Conservation (phyloP, 2,797 vertebrate species). For the Myotis myotis region DNA sequence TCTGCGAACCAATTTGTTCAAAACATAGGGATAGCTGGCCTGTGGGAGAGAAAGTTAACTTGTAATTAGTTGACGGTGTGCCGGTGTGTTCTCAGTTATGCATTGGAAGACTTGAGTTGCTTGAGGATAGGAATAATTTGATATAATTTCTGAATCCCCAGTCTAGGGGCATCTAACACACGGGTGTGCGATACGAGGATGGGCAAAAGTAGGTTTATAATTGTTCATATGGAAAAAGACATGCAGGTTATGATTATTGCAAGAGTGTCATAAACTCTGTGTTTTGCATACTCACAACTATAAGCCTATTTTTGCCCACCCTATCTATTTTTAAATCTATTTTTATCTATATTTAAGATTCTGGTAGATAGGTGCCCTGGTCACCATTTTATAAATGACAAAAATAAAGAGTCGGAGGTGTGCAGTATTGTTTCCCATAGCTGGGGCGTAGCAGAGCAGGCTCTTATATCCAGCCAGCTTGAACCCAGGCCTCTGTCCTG, state of each 20-base stretch:
- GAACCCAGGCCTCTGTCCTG: neutral
- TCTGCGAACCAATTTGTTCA: neutral
- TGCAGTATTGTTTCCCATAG: neutral
- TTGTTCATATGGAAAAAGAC: neutral
- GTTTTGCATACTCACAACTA: neutral
- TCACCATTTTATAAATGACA: neutral
- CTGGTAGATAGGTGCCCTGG: neutral
- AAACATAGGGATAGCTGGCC: neutral
- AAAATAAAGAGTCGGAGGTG: neutral
- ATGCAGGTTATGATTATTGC: neutral
- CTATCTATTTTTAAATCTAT: neutral
- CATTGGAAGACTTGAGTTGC: neutral
- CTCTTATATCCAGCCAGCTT: neutral
- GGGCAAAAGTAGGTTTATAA: neutral
- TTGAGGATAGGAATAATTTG: neutral
- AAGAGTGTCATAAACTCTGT: neutral
- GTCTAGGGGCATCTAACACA: neutral
- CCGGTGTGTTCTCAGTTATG: neutral
- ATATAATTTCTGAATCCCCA: neutral
- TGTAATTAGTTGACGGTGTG: neutral
- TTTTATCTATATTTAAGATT: neutral
- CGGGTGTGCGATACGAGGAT: neutral
- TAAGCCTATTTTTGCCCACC: neutral
- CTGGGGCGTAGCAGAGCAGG: neutral
- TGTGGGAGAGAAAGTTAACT: neutral